Percentiles rank a stretch among this genome's conserved stretches.
Conservation (phyloP, 2,888 invertebrate genomes). For the Thysanoteuthis rhombus region DNA sequence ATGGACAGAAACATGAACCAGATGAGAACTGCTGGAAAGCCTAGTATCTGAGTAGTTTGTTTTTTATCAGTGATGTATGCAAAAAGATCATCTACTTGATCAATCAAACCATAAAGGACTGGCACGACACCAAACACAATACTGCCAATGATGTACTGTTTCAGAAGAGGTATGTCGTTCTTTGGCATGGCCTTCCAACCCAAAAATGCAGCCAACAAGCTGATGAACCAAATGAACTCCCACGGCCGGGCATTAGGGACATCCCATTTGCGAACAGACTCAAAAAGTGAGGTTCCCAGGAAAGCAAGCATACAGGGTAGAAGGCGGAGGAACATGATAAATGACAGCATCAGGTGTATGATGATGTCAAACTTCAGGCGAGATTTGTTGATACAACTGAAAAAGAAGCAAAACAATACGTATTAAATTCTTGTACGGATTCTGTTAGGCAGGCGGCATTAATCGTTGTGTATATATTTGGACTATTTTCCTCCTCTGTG, state of each 20-base stretch:
- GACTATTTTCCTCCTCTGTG: too few relatives aligned
- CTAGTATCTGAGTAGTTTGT: slow-evolving; percentile 71
- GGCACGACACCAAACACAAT: slow-evolving; percentile 83
- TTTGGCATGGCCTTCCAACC: slow-evolving; percentile 86
- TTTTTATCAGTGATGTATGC: slow-evolving; percentile 78
- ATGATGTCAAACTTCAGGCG: slow-evolving; percentile 93
- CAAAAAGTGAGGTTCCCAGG: slow-evolving; percentile 91
- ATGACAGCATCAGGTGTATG: slow-evolving; percentile 88
- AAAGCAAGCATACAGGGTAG: slow-evolving; percentile 91
- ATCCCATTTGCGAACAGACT: slow-evolving; percentile 80
- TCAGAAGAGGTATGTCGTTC: slow-evolving; percentile 75
- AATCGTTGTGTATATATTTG: too few relatives aligned
- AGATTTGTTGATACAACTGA: slow-evolving; percentile 94
- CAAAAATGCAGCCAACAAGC: slow-evolving; percentile 83
- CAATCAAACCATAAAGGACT: slow-evolving; percentile 81
- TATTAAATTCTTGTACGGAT: too few relatives aligned
- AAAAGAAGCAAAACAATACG: slow-evolving; percentile 64
- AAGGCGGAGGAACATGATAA: slow-evolving; percentile 89
- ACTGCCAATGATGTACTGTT: slow-evolving; percentile 75
- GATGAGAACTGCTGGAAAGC: slow-evolving; percentile 86
- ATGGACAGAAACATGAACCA: slow-evolving; percentile 91
- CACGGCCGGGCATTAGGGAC: slow-evolving; percentile 90
- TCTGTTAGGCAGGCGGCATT: too few relatives aligned
- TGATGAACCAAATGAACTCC: slow-evolving; percentile 93
- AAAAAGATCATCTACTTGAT: slow-evolving; percentile 87